Evolutionary conservation across 2,113 vertebrate genomes (phyloP).

Genomic region (Passer montanus): DNA sequence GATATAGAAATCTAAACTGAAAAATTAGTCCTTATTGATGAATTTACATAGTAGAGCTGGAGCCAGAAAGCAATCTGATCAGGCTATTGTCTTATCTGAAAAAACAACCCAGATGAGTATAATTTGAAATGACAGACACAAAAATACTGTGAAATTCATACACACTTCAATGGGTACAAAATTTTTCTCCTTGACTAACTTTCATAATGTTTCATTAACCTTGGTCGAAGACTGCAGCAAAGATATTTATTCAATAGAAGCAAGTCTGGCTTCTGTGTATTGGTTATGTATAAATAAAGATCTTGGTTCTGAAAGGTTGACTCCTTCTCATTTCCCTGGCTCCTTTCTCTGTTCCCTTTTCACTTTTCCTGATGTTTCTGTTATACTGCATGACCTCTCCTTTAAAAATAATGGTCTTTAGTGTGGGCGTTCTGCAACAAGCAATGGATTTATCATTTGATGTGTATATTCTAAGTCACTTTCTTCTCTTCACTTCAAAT

Average conservation of each 20-base stretch:
- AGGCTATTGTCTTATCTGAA: not conserved
- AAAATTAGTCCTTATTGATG: not conserved
- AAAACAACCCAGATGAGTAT: not conserved
- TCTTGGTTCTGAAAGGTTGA: not conserved
- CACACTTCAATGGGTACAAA: constrained; percentile 8
- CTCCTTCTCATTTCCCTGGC: not conserved
- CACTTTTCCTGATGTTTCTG: not conserved
- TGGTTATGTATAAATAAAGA: not conserved
- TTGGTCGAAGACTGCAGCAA: not conserved
- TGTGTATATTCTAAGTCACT: not conserved
- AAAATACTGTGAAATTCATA: constrained; percentile 45
- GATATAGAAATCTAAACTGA: not conserved
- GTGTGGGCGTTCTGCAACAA: not conserved
- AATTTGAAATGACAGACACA: constrained; percentile 46
- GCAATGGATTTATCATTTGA: not conserved
- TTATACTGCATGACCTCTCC: not conserved
- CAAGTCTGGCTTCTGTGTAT: not conserved
- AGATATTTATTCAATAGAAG: not conserved
- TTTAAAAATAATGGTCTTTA: not conserved
- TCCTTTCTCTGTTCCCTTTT: not conserved
- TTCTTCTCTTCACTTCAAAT: not conserved
- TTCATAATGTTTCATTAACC: constrained; percentile 48
- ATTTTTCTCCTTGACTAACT: constrained; percentile 48
- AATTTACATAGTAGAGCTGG: not conserved
- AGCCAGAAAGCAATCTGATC: not conserved